Percentiles rank a stretch among this genome's conserved stretches.
Conservation (phyloP, 2,797 vertebrate species). For the Coilia nasus region DNA sequence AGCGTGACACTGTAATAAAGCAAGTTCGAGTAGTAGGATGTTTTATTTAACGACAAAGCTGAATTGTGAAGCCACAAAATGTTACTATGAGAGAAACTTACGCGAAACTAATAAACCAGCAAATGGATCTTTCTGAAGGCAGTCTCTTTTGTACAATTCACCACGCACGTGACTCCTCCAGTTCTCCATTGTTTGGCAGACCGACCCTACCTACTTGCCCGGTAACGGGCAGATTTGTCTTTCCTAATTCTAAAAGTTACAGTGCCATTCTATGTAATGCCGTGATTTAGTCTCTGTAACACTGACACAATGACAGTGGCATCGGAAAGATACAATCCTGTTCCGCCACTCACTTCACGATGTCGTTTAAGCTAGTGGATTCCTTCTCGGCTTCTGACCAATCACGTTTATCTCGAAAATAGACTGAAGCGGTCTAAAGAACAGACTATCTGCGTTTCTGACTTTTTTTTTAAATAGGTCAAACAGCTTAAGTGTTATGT, state of each 20-base stretch:
- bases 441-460: too few relatives aligned
- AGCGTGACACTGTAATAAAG: conserved; percentile 63
- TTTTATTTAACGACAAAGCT: not conserved
- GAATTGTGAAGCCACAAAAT: not conserved
- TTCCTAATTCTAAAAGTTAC: not conserved
- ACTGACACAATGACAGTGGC: too few relatives aligned
- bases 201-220: not conserved
- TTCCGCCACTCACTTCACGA: too few relatives aligned
- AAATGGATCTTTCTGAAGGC: conserved; percentile 64
- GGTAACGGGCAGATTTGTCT: too few relatives aligned
- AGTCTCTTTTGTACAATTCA: conserved; percentile 67
- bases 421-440: too few relatives aligned
- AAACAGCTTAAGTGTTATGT: too few relatives aligned
- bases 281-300: not conserved
- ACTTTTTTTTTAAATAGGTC: too few relatives aligned
- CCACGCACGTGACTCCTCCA: conserved; percentile 75
- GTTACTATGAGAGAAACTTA: conserved; percentile 51
- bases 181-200: conserved; percentile 58
- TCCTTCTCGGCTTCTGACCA: too few relatives aligned
- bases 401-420: too few relatives aligned
- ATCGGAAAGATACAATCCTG: too few relatives aligned
- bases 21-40: conserved; percentile 25
- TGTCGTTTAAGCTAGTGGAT: too few relatives aligned
- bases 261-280: not conserved
- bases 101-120: conserved; percentile 67